Conservation (phyloP, 2,797 vertebrate genomes). For the Sebastiscus albofasciatus region DNA sequence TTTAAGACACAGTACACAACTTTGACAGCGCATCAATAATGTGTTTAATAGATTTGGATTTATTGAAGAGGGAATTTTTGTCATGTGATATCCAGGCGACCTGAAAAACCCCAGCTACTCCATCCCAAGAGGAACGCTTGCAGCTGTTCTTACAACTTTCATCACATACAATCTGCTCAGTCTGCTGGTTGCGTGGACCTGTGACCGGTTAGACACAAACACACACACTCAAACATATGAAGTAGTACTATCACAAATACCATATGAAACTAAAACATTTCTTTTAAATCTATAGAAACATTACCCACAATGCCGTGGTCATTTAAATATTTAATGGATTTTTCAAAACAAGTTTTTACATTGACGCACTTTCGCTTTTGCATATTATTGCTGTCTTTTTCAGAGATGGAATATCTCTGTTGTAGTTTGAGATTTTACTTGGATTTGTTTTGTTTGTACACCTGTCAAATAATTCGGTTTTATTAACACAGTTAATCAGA, state of each 20-base stretch:
- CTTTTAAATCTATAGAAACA: neutral
- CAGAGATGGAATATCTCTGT: neutral
- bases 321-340: neutral
- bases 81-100: conserved; percentile 76
- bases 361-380: neutral
- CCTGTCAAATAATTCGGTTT: neutral
- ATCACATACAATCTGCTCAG: conserved; percentile 84
- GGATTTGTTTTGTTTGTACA: neutral
- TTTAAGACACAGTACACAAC: neutral
- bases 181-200: conserved; percentile 82
- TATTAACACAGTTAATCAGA: neutral
- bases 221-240: neutral
- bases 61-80: neutral
- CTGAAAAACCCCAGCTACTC: conserved; percentile 87
- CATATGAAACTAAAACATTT: neutral
- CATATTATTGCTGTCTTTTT: neutral
- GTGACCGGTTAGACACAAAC: conserved; percentile 79
- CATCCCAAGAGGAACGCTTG: conserved; percentile 86
- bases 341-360: neutral
- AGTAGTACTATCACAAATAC: neutral
- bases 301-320: neutral
- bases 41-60: neutral
- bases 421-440: neutral
- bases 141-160: conserved; percentile 84
- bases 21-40: neutral